Evolutionary conservation across 2,888 invertebrate genomes (phyloP), one percentile per base, ranked within the genome.

Genomic region (Atrina japonica): DNA sequence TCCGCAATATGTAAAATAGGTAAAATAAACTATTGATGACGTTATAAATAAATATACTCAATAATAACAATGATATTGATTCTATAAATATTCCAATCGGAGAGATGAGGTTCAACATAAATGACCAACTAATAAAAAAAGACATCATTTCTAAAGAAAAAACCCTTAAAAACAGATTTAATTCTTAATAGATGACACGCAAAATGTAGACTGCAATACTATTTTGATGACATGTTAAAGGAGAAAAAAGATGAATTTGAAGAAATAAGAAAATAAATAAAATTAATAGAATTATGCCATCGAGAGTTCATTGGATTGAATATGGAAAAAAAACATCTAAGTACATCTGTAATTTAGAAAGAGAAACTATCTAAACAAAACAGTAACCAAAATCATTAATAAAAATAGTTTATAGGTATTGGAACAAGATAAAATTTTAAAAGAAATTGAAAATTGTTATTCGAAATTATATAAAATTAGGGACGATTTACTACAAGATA

Each of bases 281-380:
- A 29, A 25, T 53, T n/a, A 40, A 23, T 27, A 23, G 43, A 55
- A n/a, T 18, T 65, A 7, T 41, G 65, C n/a, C n/a, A 23, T 53
- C 65, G 3, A 65, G 61, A 69, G n/a, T 11, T 11, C 35, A n/a
- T 35, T 35, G 35, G 35, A 11, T 11, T 35, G 35, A 35, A 35
- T 35, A 35, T 35, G 63, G 63, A 14, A 47, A 55, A 47, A 69
- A 69, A 50, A 61, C 55, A 18, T 43, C 35, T 16, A 55, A 61
- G 63, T 63, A 55, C 45, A 59, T 66, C 6, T 49, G 47, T 40
- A 40, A 23, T n/a, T 56, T 63, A 18, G 49, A 63, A 69, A 43
- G 7, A 47, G 27, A 52, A 30, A 69, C 55, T 45, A 63, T 53
- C n/a, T 35, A 23, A 35, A 35, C 43, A 30, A n/a, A 69, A 55